Conservation (phyloP, 2,113 vertebrate species). For the Pteruthius melanotis region DNA sequence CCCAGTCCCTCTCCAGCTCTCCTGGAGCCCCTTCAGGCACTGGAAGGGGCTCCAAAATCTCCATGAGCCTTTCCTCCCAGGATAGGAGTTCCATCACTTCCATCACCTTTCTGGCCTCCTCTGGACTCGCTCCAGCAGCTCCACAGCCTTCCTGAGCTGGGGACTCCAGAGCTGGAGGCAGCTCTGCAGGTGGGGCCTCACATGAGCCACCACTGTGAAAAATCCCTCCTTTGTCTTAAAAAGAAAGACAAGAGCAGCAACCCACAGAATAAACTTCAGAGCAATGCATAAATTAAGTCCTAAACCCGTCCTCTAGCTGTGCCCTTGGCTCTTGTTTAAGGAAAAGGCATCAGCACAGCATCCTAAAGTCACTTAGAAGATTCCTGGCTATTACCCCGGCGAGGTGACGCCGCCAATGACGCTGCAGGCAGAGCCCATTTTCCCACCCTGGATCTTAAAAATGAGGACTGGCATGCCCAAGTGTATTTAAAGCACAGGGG, state of each 20-base stretch:
- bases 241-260: fast-evolving
- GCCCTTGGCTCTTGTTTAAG: not conserved
- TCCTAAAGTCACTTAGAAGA: not conserved
- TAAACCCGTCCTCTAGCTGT: not conserved
- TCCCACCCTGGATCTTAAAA: not conserved
- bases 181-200: not conserved
- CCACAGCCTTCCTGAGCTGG: not conserved
- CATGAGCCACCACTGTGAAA: not conserved
- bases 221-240: not conserved
- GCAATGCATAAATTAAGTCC: not conserved
- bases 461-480: not conserved
- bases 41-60: not conserved
- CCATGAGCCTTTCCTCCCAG: not conserved
- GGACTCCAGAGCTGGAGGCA: not conserved
- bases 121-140: not conserved
- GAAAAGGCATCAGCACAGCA: not conserved
- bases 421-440: not conserved
- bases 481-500: not conserved
- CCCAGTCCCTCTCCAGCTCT: too few relatives aligned
- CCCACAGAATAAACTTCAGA: not conserved
- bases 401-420: not conserved
- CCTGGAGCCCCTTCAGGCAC: not conserved
- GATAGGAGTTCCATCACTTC: not conserved
- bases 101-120: not conserved
- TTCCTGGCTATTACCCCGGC: not conserved